Percentiles rank a stretch among this genome's conserved stretches.
phyloP scores from a whole-genome alignment of 2,888 invertebrate genomes.

The Acanthosepion pharaonis region DNA sequence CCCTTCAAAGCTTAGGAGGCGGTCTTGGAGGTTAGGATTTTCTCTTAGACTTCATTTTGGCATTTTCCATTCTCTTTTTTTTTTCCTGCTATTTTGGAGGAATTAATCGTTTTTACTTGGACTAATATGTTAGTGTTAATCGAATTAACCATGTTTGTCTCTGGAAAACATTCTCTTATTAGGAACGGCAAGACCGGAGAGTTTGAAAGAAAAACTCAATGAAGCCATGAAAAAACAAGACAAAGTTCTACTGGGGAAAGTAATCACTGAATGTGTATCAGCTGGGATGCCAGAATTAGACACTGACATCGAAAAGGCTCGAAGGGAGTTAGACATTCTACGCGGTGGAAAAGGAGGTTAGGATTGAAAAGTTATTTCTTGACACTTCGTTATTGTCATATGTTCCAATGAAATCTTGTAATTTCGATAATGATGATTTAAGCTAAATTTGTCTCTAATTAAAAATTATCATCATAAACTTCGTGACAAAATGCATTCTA shows the following conservation, averaged over 20 bases:
- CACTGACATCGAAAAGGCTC: not conserved
- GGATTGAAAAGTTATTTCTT: not conserved
- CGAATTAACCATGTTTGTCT: too few species aligned
- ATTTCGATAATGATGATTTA: too few species aligned
- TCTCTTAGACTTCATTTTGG: not conserved
- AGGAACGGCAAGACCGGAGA: not conserved
- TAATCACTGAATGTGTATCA: conserved; percentile 17
- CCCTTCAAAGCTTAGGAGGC: not conserved
- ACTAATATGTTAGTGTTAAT: too few species aligned
- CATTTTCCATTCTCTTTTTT: not conserved
- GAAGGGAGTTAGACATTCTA: not conserved
- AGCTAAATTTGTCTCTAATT: too few species aligned
- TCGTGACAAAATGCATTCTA: too few species aligned
- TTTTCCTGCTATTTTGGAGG: too few species aligned
- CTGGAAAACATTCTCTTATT: not conserved
- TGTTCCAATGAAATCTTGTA: too few species aligned
- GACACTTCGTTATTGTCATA: too few species aligned
- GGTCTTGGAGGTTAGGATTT: not conserved
- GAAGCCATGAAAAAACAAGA: not conserved
- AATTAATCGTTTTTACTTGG: too few species aligned
- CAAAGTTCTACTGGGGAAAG: not conserved
- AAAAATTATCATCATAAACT: too few species aligned
- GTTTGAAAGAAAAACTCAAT: not conserved
- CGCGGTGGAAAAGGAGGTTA: conserved; percentile 24
- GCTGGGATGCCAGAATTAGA: conserved; percentile 34